Conservation (phyloP, 2,797 vertebrate genomes). For the Morus bassanus region DNA sequence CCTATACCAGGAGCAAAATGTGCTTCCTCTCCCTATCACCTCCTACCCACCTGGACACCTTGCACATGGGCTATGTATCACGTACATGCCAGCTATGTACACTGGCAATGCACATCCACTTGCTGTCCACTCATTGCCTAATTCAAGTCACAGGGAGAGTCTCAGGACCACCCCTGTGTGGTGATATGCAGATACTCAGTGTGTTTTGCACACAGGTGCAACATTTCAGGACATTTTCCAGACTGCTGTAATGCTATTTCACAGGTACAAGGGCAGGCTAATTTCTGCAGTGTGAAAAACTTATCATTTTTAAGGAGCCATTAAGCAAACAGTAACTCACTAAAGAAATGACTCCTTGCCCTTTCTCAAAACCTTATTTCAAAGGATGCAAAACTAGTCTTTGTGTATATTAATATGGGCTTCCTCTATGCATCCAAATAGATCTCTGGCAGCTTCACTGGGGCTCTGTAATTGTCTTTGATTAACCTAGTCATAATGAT, state of each 20-base stretch:
- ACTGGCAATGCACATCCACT: background rate
- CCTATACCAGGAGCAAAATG: background rate
- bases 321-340: background rate
- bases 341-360: background rate
- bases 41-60: background rate
- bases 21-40: background rate
- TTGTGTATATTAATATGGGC: background rate
- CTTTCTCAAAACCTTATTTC: background rate
- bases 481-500: conserved; percentile 41
- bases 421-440: conserved; percentile 6
- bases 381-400: background rate
- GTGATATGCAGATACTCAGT: background rate
- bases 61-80: background rate
- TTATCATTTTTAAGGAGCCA: background rate
- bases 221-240: background rate
- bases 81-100: rapidly evolving
- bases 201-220: background rate
- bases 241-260: background rate
- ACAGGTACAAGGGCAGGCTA: background rate
- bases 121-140: background rate
- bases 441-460: background rate
- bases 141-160: background rate
- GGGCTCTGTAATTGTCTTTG: background rate
- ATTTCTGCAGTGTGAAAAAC: background rate
- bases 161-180: background rate